phyloP scores from a whole-genome alignment of 2,797 vertebrate genomes.

The Coregonus ussuriensis region DNA sequence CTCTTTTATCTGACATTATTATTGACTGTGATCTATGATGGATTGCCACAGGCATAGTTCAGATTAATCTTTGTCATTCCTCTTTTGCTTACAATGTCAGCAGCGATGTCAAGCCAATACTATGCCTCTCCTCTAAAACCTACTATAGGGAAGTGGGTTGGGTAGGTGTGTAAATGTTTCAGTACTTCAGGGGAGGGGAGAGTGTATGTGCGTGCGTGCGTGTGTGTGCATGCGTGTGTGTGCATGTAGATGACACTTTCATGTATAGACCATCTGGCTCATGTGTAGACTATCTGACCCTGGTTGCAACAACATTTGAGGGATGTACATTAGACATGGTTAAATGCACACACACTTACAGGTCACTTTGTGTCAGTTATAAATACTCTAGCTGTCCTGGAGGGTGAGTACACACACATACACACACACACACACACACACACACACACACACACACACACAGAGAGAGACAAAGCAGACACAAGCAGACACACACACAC shows the following conservation, averaged over 20 bases:
- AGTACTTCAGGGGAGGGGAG: neutral
- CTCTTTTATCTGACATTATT: neutral
- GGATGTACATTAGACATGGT: neutral
- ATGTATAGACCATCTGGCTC: neutral
- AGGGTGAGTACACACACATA: too few relatives aligned
- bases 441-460: neutral
- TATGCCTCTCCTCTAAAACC: neutral
- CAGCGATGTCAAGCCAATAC: neutral
- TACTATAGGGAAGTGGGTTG: neutral
- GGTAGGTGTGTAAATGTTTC: neutral
- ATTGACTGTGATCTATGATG: neutral
- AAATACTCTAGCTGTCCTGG: neutral
- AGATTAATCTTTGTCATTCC: neutral
- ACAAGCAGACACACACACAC: neutral
- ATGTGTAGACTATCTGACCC: neutral
- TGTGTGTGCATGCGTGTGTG: neutral
- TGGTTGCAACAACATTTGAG: neutral
- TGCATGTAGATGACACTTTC: neutral
- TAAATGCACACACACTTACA: neutral
- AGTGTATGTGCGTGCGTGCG: neutral
- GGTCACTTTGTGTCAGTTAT: neutral
- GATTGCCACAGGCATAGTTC: neutral
- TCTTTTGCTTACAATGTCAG: neutral
- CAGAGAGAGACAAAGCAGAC: neutral
- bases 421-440: neutral